Percentiles rank a stretch among this genome's conserved stretches.
Conservation (phyloP, 2,113 vertebrate genomes). For the Paedocypris sp. region DNA sequence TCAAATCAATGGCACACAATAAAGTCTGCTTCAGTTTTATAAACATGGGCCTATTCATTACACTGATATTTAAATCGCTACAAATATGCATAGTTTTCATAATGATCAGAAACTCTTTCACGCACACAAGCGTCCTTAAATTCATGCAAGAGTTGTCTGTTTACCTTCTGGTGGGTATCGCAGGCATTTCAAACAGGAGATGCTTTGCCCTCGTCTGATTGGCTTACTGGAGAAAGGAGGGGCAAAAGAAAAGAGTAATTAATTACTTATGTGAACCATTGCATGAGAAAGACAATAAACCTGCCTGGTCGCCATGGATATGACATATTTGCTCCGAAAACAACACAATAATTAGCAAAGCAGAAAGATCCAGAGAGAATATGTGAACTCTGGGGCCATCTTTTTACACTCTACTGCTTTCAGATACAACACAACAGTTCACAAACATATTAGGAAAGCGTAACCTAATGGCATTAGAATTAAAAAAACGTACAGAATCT, state of each 20-base stretch:
- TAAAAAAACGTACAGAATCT: not conserved
- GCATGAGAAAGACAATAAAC: constrained; percentile 99
- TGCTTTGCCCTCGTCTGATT: constrained; percentile 98
- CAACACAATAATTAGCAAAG: constrained; percentile 99
- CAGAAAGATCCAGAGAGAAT: constrained; percentile 99
- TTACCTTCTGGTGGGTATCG: constrained; percentile 88
- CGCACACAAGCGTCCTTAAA: constrained; percentile 27
- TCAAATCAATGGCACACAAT: not conserved
- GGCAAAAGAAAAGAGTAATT: constrained; percentile 78
- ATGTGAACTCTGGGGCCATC: constrained; percentile 91
- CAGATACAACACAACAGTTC: constrained; percentile 49
- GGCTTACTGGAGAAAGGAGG: constrained; percentile 87
- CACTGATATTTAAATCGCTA: not conserved
- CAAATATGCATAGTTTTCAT: constrained; percentile 1
- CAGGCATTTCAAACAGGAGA: constrained; percentile 70
- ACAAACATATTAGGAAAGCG: constrained; percentile 27
- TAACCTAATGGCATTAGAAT: not conserved
- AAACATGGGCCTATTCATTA: not conserved
- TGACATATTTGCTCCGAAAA: constrained; percentile 99
- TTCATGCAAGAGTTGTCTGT: constrained; percentile 58
- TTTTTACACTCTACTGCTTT: constrained; percentile 61
- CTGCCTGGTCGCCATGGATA: constrained; percentile 99
- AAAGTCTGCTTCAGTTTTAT: not conserved
- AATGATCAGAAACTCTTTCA: not conserved
- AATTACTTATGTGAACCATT: constrained; percentile 99